Evolutionary conservation across 2,113 vertebrate genomes (phyloP), one percentile per base, ranked within the genome.

Genomic region (Sander lucioperca): DNA sequence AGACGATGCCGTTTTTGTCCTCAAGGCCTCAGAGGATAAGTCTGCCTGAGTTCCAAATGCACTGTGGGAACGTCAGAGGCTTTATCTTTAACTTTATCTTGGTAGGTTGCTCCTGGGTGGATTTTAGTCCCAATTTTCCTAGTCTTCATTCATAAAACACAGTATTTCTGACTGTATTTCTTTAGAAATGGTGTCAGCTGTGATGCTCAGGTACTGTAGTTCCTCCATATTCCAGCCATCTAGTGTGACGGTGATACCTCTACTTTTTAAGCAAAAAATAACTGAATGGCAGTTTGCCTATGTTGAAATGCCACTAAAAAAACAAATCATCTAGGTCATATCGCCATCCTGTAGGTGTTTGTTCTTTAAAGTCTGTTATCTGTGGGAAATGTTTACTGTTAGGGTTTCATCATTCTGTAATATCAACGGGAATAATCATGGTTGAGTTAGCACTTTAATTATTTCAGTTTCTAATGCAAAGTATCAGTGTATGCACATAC

Each of bases 1-100:
- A 61, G 97, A 99, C 16, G 98, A 99, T 27, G 98, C 97, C 0
- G 98, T 99, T 82, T 99, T 99, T 50, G 96, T 99, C 39, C 96
- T 99, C 21, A 98, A 93, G 83, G 89, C 91, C 57, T 82, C 84
- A n/a, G 83, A 82, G n/a, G 66, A 84, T 1, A 81, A 57, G 16
- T 61, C 68, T 10, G 15, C 33, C 66, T 88, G 81, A 89, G 53
- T 3, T 33, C 30, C 25, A 25, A 36, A 45, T 18, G 11, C 14
- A 57, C 21, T 14, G 19, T 18, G 54, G 5, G 23, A 63, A 43
- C 10, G 2, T 43, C 10, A 3, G 39, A 43, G 39, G 9, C 39
- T 43, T 43, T 43, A 11, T 11, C 2, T 10, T 39, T 39, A 10
- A 10, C 39, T 39, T 39, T 43, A 3, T 43, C 9, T 43, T 43